phyloP scores from a whole-genome alignment of 2,888 invertebrate species.

The Gandaritis pyraliata region DNA sequence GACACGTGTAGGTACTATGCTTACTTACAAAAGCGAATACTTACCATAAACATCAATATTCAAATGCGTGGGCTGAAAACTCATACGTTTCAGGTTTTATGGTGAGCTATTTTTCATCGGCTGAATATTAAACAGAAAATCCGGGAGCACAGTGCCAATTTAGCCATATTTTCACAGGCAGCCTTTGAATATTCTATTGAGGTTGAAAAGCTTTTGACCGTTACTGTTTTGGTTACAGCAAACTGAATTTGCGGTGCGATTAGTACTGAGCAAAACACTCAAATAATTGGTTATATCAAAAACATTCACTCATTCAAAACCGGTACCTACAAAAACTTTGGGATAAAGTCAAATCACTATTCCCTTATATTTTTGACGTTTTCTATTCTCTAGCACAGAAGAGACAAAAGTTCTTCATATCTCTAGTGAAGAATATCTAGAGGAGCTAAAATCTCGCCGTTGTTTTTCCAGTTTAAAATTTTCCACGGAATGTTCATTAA shows the following conservation, averaged over 20 bases:
- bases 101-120: constrained; percentile 77
- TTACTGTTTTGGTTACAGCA: constrained; percentile 58
- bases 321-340: no score
- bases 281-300: neutral
- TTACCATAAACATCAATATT: constrained; percentile 79
- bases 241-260: constrained; percentile 52
- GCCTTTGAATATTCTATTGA: constrained; percentile 79
- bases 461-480: no score
- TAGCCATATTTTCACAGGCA: constrained; percentile 74
- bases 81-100: constrained; percentile 77
- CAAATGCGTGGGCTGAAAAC: constrained; percentile 73
- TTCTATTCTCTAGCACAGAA: no score
- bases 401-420: no score
- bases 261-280: constrained; percentile 40
- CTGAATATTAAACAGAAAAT: constrained; percentile 77
- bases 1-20: constrained; percentile 1
- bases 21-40: constrained; percentile 10
- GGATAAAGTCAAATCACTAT: no score
- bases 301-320: neutral
- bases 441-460: no score
- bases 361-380: no score
- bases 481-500: no score
- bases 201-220: constrained; percentile 65
- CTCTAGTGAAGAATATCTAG: no score
- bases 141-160: constrained; percentile 71